These are phyloP conservation scores for Tanypteryx hageni DNA, from an alignment of 2,888 invertebrate genomes.

Conservation along the genomic window DNA sequence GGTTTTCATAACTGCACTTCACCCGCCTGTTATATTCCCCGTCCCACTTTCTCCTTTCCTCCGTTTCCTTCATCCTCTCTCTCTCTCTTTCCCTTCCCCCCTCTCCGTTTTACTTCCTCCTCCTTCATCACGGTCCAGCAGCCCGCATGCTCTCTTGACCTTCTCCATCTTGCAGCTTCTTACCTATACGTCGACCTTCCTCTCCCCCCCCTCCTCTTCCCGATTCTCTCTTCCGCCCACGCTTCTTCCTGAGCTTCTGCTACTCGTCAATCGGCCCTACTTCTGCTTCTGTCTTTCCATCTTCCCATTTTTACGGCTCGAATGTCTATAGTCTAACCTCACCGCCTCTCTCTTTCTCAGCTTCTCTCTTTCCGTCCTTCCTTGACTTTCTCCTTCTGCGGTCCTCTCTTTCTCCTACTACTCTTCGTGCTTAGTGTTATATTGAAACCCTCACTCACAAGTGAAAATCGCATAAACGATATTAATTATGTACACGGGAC, in stretches of 20 bases:
- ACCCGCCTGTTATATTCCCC: too few relatives aligned
- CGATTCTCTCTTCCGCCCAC: neutral
- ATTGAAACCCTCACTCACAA: neutral
- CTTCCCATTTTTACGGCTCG: neutral
- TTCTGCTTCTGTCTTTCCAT: neutral
- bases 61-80: too few relatives aligned
- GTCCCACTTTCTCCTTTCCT: too few relatives aligned
- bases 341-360: neutral
- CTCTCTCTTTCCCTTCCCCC: too few relatives aligned
- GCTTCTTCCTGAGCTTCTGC: constrained; percentile 1
- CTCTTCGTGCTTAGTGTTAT: neutral
- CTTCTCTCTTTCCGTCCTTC: neutral
- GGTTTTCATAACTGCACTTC: too few relatives aligned
- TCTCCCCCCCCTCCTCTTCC: neutral
- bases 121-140: too few relatives aligned
- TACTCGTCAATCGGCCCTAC: neutral
- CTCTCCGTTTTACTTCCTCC: too few relatives aligned
- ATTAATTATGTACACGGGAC: too few relatives aligned
- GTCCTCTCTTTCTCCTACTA: neutral
- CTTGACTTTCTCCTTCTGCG: neutral
- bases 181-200: neutral
- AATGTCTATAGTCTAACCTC: neutral
- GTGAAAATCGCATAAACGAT: neutral
- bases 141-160: too few relatives aligned
- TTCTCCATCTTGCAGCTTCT: too few relatives aligned